Conservation (phyloP, 2,113 vertebrate genomes). For the Bothrops jararaca region DNA sequence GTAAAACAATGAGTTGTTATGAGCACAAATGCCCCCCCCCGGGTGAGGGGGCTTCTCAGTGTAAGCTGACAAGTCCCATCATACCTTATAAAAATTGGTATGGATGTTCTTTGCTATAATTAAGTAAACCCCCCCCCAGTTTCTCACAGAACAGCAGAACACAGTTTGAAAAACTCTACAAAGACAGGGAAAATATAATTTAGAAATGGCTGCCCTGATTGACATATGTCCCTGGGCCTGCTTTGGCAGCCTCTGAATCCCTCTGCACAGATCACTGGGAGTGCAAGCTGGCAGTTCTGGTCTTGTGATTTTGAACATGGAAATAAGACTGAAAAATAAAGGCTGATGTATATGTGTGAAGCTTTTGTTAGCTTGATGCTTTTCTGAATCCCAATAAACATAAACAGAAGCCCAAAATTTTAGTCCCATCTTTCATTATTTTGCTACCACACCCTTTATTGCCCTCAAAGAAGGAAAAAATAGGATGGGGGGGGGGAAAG, state of each 20-base stretch:
- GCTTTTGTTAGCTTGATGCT: neutral
- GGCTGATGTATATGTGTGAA: neutral
- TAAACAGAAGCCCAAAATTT: neutral
- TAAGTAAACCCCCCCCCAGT: neutral
- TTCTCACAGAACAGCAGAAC: neutral
- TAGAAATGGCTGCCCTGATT: neutral
- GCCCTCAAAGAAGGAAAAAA: neutral
- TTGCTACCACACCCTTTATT: neutral
- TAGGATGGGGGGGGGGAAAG: neutral
- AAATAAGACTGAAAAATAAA: neutral
- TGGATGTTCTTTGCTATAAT: neutral
- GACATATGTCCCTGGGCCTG: neutral
- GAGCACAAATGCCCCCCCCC: neutral
- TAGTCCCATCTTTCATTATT: neutral
- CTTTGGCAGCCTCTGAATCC: neutral
- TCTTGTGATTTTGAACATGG: neutral
- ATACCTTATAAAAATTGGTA: neutral
- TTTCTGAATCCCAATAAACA: neutral
- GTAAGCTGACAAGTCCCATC: neutral
- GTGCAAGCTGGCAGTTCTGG: neutral
- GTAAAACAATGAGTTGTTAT: neutral
- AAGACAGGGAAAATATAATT: neutral
- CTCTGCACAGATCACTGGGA: neutral
- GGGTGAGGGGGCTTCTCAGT: neutral
- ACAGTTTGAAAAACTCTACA: neutral